Percentiles rank a stretch among this genome's conserved stretches.
phyloP scores from a whole-genome alignment of 2,113 vertebrate genomes.

The Cryptomyrus ogoouensis region DNA sequence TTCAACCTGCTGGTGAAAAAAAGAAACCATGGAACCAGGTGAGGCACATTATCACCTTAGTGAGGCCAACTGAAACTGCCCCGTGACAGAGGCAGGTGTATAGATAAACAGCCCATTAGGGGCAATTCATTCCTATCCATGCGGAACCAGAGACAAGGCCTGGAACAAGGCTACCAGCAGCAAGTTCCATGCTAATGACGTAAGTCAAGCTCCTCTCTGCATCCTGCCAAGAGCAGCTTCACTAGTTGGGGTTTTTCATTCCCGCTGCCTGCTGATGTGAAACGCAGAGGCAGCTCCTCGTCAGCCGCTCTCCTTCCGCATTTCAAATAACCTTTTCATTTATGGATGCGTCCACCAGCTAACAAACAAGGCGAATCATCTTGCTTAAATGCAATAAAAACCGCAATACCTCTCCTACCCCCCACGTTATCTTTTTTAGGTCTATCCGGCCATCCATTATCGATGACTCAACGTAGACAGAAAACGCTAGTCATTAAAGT shows the following conservation, averaged over 20 bases:
- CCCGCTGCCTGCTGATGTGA: not conserved
- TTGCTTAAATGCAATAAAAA: not conserved
- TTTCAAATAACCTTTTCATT: not conserved
- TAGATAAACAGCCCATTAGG: not conserved
- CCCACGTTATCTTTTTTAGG: not conserved
- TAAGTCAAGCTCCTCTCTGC: not conserved
- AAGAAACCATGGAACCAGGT: not conserved
- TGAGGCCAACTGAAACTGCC: not conserved
- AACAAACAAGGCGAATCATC: not conserved
- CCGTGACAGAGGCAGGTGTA: not conserved
- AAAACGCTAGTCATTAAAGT: not conserved
- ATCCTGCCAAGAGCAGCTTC: not conserved
- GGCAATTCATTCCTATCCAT: not conserved
- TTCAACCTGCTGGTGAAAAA: not conserved
- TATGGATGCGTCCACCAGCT: not conserved
- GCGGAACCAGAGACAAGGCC: not conserved
- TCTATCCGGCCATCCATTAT: not conserved
- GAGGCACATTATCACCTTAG: not conserved
- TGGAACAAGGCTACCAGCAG: not conserved
- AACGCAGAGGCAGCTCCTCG: not conserved
- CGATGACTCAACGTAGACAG: not conserved
- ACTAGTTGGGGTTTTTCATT: not conserved
- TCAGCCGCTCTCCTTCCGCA: not conserved
- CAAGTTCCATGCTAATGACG: conserved; percentile 6
- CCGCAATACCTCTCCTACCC: not conserved